These are phyloP conservation scores for Oedothorax gibbosus DNA, from an alignment of 1,140 invertebrate species.

Conservation along the genomic window DNA sequence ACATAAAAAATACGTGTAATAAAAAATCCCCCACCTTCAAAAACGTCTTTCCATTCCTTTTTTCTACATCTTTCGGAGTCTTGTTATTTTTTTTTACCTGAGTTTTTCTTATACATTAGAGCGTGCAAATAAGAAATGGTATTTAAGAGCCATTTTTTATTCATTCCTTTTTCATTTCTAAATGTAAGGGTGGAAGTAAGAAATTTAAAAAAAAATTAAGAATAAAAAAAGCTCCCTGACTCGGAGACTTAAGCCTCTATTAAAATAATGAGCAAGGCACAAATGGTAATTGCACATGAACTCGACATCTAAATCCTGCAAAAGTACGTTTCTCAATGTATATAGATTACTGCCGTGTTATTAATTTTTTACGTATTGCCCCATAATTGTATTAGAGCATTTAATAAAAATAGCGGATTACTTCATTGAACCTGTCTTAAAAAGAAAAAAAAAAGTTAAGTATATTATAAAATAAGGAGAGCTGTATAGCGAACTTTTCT, in stretches of 20 bases:
- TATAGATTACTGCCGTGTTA: conserved; percentile 54
- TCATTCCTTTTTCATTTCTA: conserved; percentile 10
- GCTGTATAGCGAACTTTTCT: too few species aligned
- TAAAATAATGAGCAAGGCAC: conserved; percentile 57
- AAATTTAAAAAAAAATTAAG: conserved; percentile 18
- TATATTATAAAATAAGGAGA: conserved; percentile 6
- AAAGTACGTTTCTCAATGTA: conserved; percentile 38
- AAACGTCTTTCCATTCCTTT: background rate
- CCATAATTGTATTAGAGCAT: conserved; percentile 60
- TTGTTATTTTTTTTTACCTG: conserved; percentile 42
- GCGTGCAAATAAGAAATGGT: conserved; percentile 57
- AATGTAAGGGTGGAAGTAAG: conserved; percentile 12
- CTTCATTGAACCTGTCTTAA: conserved; percentile 43
- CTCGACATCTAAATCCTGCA: conserved; percentile 59
- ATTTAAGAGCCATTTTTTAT: conserved; percentile 56
- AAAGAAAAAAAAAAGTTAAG: background rate
- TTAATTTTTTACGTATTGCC: conserved; percentile 57
- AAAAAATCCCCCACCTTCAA: background rate
- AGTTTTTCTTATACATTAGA: conserved; percentile 26
- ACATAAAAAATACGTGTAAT: background rate
- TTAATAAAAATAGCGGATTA: conserved; percentile 59
- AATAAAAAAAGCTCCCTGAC: conserved; percentile 17
- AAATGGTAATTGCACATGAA: conserved; percentile 59
- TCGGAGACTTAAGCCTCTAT: conserved; percentile 59
- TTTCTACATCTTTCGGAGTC: background rate